Evolutionary conservation across 2,113 vertebrate species (phyloP), one percentile per base, ranked within the genome.

Genomic region (Pipra filicauda): DNA sequence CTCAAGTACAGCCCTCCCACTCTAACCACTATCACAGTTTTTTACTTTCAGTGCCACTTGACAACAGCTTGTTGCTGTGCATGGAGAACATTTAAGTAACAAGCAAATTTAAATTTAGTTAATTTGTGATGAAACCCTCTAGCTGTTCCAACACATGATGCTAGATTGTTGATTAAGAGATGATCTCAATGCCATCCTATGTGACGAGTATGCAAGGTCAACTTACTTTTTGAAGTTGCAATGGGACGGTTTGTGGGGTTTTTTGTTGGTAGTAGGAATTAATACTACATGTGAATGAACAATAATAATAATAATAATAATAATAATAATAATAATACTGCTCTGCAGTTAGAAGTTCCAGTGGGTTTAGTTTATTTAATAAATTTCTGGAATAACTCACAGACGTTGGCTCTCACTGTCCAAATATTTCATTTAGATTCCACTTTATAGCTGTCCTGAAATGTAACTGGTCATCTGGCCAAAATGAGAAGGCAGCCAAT

Each of bases 391-490:
- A 97, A 85, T 79, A 86, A 65, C 80, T 97, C 89, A 97, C 35
- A 95, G 91, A 78, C 57, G 19, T 91, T 97, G 93, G 82, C 85
- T 64, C 41, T 67, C 6, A 5, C 81, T 90, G 74, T 94, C 75
- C 74, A 97, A 95, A 94, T 93, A 93, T 75, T 77, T 97, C 72
- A 71, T 94, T 95, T 93, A 89, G 82, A 84, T 95, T 96, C 71
- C 96, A 91, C 84, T 97, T 96, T 89, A 84, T 91, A 92, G 65
- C 61, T 82, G 66, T 71, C 62, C 96, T 92, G 80, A 95, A 91
- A 82, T 82, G 73, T 58, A 87, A 76, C 80, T 97, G 95, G 93
- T 92, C 95, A 95, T 97, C 93, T 97, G 86, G 91, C 55, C 3
- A 46, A 75, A 96, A 94, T 61, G 62, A 91, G 72, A 89, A 95